Evolutionary conservation across 1,140 invertebrate genomes (phyloP), one percentile per base, ranked within the genome.

Genomic region (Drosophila navojoa): DNA sequence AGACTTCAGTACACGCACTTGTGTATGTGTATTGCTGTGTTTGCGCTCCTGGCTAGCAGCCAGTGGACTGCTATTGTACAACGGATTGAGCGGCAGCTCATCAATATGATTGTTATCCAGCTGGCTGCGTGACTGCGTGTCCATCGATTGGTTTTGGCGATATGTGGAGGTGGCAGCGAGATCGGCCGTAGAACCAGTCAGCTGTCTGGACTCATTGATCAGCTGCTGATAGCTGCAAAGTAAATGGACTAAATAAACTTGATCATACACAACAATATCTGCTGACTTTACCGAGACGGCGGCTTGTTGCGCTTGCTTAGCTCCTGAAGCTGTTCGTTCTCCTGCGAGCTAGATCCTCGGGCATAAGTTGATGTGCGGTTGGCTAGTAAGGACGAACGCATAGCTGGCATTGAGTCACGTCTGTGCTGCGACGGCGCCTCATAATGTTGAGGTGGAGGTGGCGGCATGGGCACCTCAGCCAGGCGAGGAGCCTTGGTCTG

Each of bases 61-160:
- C 40, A 86, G 22, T 6, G 84, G 82, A 53, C 79, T 87, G 68
- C 82, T 86, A 54, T 82, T 86, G 54, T 38, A 87, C 49, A 87
- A 29, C 6, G 82, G 81, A 10, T 63, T 78, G 0, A 50, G 25
- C 15, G 44, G 29, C 16, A 44, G 53, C 42, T 77, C 81, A 6
- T 76, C 82, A 5, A 64, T 81, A 40, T 72, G 60, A 35, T 73
- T 73, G 6, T 73, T 76, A 5, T 82, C 72, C 62, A 75, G 10
- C 1, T 64, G 67, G 5, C 25, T 78, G 19, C 60, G 44, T 19
- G 29, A 27, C 15, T 29, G 55, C 7, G 47, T 6, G 5, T 59
- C 66, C 11, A 22, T 10, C 1, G 45, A 44, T 25, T 27, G 40
- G 52, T 50, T 44, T 32, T 42, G 44, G 22, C 32, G n/a, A 19